A percentile compares a stretch with the other conserved stretches of the same genome.
Conservation (phyloP, 2,113 vertebrate genomes). For the Austrofundulus limnaeus region DNA sequence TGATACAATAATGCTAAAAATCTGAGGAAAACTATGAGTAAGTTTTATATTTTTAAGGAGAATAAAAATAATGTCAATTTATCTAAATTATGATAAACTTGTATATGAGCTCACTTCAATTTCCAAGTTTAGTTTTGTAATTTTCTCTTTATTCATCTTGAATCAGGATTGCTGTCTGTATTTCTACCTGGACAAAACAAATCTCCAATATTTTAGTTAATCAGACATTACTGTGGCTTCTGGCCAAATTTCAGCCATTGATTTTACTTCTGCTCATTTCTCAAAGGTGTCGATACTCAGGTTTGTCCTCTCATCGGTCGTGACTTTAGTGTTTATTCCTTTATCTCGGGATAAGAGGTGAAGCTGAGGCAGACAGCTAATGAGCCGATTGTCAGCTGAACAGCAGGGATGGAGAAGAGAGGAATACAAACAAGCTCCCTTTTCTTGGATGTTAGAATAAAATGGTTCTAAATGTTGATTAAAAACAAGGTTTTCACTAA, state of each 20-base stretch:
- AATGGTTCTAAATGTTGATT: not conserved
- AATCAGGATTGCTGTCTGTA: too few species aligned
- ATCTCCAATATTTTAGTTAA: too few species aligned
- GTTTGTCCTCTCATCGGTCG: constrained; percentile 21
- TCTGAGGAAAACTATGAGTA: too few species aligned
- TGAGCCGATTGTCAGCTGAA: constrained; percentile 46
- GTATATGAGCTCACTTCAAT: too few species aligned
- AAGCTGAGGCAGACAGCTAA: constrained; percentile 36
- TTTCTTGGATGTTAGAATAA: not conserved
- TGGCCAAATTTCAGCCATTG: constrained; percentile 22
- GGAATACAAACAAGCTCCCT: constrained; percentile 40
- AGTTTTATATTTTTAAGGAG: too few species aligned
- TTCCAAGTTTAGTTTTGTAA: too few species aligned
- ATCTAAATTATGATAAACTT: too few species aligned
- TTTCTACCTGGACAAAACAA: too few species aligned
- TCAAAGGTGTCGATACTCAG: constrained; percentile 36
- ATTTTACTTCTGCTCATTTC: constrained; percentile 39
- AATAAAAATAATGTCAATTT: too few species aligned
- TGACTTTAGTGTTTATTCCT: constrained; percentile 44
- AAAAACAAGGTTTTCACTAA: not conserved
- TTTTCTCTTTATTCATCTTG: too few species aligned
- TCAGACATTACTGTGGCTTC: not conserved
- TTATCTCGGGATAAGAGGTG: constrained; percentile 35
- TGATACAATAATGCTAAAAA: too few species aligned
- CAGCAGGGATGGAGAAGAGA: constrained; percentile 15